Base-by-base conservation (phyloP, 1,140 invertebrate genomes). In the Drosophila azteca region DNA sequence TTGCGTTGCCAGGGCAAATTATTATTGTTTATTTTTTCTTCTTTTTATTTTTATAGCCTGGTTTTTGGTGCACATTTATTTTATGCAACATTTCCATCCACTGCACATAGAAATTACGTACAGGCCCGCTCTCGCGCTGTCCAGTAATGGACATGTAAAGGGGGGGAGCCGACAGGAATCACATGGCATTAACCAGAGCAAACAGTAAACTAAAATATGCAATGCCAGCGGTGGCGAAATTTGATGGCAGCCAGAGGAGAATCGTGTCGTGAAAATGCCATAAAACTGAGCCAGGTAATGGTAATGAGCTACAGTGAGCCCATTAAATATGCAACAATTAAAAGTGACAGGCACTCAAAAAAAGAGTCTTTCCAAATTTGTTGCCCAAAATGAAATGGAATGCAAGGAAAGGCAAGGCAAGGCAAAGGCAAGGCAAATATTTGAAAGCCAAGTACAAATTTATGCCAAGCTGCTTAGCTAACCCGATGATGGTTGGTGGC, bases 241-340 rank as follows among this genome's bases (percentile, higher is more conserved):
- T 71, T 76, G 66, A 63, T 80, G 77, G 66, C 48, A 69, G 26
- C n/a, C 55, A 44, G 51, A 48, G 17, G 17, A 39, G 46, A 62
- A 65, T 62, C 46, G 50, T 58, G 52, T 61, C 79, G 64, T 88
- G 65, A 88, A 88, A 88, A 88, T 13, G 61, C 61, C 72, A 67
- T 88, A 88, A 88, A 81, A 79, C 54, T 67, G 41, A 51, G 49
- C 52, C 66, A 58, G 67, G 64, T 79, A 83, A 83, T 73, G 67
- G 64, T 79, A 83, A 83, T 73, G 75, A 79, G 77, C 43, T 57
- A 52, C 78, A 35, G 55, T 22, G 49, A 48, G 64, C 49, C 66
- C 65, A 88, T 88, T 77, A 73, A 88, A 88, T 77, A 88, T 88
- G 79, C 83, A 83, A 66, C 83, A 88, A 88, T 88, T 88, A 88